A percentile compares a stretch with the other conserved stretches of the same genome.
phyloP scores from a whole-genome alignment of 2,113 vertebrate genomes.

The Cathartes aura region DNA sequence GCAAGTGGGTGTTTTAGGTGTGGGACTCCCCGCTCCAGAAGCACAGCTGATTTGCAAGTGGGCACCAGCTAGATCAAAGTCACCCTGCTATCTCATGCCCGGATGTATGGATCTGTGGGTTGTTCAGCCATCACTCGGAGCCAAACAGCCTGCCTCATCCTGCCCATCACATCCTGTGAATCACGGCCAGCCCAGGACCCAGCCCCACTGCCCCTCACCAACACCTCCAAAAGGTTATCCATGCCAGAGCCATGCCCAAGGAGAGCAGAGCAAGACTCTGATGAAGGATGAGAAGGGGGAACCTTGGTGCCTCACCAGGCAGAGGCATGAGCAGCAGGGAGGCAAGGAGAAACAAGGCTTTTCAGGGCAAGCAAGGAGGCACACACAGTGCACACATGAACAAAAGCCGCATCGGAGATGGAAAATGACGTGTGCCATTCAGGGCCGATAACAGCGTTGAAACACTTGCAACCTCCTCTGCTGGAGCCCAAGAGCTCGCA shows the following conservation, averaged over 20 bases:
- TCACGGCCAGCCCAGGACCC: neutral
- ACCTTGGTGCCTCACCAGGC: neutral
- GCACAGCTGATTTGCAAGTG: neutral
- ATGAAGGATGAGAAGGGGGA: neutral
- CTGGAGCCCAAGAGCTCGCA: neutral
- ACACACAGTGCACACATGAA: neutral
- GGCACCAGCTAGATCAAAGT: neutral
- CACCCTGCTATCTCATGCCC: neutral
- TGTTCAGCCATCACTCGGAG: neutral
- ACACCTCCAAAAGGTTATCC: neutral
- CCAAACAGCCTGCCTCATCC: neutral
- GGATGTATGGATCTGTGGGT: neutral
- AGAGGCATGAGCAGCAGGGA: neutral
- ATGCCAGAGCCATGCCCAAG: neutral
- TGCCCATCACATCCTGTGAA: neutral
- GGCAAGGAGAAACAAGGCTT: neutral
- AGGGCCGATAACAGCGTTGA: neutral
- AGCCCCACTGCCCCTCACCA: rapidly evolving
- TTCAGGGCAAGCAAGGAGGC: neutral
- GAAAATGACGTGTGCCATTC: neutral
- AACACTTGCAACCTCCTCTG: neutral
- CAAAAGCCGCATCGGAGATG: neutral
- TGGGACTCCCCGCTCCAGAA: neutral
- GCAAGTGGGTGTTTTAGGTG: neutral
- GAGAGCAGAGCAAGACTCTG: neutral